phyloP scores from a whole-genome alignment of 2,797 vertebrate species.

The Esox masquinongy region DNA sequence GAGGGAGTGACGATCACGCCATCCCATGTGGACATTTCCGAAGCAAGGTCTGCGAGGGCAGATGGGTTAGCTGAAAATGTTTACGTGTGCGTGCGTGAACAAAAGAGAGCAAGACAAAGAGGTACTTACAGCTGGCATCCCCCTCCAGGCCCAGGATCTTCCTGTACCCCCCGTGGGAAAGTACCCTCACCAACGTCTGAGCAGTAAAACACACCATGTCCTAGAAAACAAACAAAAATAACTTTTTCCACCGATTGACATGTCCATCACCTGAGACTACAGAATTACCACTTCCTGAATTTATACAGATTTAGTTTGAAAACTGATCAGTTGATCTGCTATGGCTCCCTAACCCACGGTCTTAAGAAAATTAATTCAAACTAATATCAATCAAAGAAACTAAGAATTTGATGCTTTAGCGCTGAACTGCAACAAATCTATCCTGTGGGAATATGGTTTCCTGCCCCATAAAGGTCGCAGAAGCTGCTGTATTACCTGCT shows the following conservation, averaged over 20 bases:
- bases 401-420: neutral
- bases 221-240: constrained; percentile 60
- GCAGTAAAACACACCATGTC: constrained; percentile 98
- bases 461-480: neutral
- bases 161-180: constrained; percentile 92
- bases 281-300: too few species aligned
- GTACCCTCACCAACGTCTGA: constrained; percentile 92
- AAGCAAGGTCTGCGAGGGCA: constrained; percentile 80
- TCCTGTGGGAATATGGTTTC: neutral
- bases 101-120: neutral
- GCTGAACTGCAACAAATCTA: neutral
- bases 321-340: too few species aligned
- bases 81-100: neutral
- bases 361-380: neutral
- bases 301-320: too few species aligned
- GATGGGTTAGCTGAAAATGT: neutral
- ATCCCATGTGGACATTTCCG: constrained; percentile 97
- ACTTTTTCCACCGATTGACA: neutral
- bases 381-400: neutral
- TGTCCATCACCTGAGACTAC: too few species aligned
- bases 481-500: constrained; percentile 80
- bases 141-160: constrained; percentile 97
- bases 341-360: too few species aligned
- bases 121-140: constrained; percentile 89
- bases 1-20: constrained; percentile 96